These are phyloP conservation scores for Deroplatys truncata DNA, from an alignment of 2,888 invertebrate species.

Conservation along the genomic window DNA sequence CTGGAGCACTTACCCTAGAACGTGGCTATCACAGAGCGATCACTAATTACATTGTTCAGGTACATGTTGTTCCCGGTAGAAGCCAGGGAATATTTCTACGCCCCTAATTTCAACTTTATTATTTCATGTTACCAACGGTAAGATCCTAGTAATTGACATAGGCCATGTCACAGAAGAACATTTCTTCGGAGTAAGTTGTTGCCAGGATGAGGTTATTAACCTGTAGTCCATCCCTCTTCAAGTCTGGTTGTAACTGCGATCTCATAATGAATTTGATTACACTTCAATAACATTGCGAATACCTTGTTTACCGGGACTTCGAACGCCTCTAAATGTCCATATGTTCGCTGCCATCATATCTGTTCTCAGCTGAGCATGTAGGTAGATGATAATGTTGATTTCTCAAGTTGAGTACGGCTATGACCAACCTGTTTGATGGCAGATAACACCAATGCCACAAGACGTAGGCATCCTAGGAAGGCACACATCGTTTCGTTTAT, in stretches of 20 bases:
- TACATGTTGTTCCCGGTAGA: not conserved
- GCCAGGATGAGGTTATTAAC: not conserved
- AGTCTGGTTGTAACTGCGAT: too few species aligned
- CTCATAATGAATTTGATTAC: too few species aligned
- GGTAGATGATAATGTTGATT: not conserved
- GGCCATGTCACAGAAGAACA: not conserved
- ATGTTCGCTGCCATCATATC: too few species aligned
- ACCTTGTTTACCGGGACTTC: too few species aligned
- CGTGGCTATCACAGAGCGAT: not conserved
- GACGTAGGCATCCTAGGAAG: not conserved
- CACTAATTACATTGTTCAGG: not conserved
- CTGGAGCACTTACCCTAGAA: not conserved
- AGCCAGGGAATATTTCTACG: not conserved
- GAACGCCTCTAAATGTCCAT: not conserved
- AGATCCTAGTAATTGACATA: not conserved
- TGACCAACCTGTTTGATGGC: not conserved
- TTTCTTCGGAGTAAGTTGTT: not conserved
- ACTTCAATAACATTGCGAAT: too few species aligned
- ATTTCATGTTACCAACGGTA: not conserved
- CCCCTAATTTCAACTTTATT: not conserved
- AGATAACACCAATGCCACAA: not conserved
- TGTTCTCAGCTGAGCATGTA: not conserved
- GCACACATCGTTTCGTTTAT: not conserved
- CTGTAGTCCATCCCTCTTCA: too few species aligned
- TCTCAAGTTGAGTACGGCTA: too few species aligned